Evolutionary conservation across 1,140 invertebrate species (phyloP), one percentile per base, ranked within the genome.

Genomic region (Pentalonia nigronervosa): DNA sequence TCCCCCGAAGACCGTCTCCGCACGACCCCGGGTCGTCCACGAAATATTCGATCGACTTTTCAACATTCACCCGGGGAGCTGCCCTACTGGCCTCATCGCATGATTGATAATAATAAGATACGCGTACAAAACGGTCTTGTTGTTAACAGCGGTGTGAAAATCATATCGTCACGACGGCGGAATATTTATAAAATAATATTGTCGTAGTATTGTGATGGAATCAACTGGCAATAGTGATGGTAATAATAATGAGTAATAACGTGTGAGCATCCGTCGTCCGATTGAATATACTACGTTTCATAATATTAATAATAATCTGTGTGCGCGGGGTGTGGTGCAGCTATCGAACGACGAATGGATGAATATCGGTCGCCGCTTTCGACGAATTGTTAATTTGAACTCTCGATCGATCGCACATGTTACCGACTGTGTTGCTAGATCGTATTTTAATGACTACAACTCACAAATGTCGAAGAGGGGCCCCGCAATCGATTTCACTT

Each of bases 31-130:
- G 17, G 60, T 67, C 60, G 25, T 84, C 47, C 48, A 47, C 81
- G 47, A 92, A 25, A 53, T 30, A 56, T 81, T 76, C 50, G 81
- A 93, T 86, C 48, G 91, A 93, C 81, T 93, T 86, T 83, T 93
- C 50, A n/a, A 93, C 91, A 45, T 4, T 4, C 41, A 4, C 41
- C 41, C 41, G 41, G 41, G 4, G 41, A 41, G 41, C 41, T 41
- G 41, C 41, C 41, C 41, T 41, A 4, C 41, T 41, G 41, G 41
- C 41, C 41, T 41, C 41, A 4, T 41, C 41, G 41, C 41, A 4
- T 41, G 41, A 41, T 41, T 41, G 41, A 41, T 41, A 41, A 41
- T 41, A 41, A 90, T 60, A 90, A 11, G 25, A n/a, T 11, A 14
- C 2, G 30, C 14, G 60, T 91, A 36, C 90, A 50, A 30, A 92